phyloP scores from a whole-genome alignment of 2,888 invertebrate species.

The Dasypolia templi region DNA sequence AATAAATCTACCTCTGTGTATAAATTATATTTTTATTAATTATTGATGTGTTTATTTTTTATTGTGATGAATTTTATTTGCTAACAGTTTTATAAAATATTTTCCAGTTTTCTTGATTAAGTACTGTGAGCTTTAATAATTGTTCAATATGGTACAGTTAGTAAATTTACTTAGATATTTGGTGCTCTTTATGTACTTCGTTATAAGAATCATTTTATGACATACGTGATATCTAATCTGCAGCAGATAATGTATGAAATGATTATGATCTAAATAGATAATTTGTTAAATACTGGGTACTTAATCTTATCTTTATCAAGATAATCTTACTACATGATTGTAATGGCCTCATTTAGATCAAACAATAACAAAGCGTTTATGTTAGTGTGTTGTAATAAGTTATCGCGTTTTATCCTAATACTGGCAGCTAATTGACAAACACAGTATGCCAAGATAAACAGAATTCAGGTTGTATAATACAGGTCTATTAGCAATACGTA shows the following conservation, averaged over 20 bases:
- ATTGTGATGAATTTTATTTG: constrained; percentile 63
- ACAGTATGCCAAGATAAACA: constrained; percentile 48
- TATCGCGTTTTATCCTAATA: constrained; percentile 19
- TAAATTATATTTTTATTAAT: constrained; percentile 53
- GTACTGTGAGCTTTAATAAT: constrained; percentile 61
- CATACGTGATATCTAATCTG: constrained; percentile 38
- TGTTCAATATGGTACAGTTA: constrained; percentile 52
- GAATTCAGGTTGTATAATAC: constrained; percentile 73
- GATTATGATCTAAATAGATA: constrained; percentile 54
- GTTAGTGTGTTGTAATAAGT: constrained; percentile 48
- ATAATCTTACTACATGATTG: constrained; percentile 55
- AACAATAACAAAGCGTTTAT: constrained; percentile 35
- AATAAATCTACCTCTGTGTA: constrained; percentile 80
- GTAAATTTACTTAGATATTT: constrained; percentile 61
- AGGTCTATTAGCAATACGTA: constrained; percentile 70
- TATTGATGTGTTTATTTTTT: constrained; percentile 62
- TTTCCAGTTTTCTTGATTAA: constrained; percentile 47
- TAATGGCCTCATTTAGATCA: constrained; percentile 57
- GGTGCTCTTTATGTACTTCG: constrained; percentile 67
- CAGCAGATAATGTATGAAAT: constrained; percentile 46
- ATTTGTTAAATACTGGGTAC: constrained; percentile 62
- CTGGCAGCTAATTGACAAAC: constrained; percentile 43
- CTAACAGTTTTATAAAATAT: constrained; percentile 57
- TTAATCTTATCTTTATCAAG: constrained; percentile 66
- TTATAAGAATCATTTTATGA: constrained; percentile 55